Base-by-base conservation (phyloP, 2,113 vertebrate genomes). In the Phylloscopus trochiloides region DNA sequence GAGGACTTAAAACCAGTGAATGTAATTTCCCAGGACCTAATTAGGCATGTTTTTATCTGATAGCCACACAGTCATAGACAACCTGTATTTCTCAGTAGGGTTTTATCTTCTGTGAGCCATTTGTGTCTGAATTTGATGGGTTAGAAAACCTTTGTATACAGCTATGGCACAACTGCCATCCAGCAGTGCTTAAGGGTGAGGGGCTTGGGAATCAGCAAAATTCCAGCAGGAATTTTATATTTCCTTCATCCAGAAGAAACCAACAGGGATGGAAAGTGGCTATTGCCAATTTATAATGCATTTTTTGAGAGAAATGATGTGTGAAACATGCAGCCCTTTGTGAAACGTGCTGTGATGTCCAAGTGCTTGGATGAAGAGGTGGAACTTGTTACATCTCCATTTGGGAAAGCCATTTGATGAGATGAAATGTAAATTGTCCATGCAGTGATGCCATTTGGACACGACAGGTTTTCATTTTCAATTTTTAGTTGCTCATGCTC, bases 71-170 rank as follows among this genome's bases (percentile, higher is more conserved):
- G 28, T 52, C 26, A 48, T 1, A 63, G 36, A 55, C 51, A 86
- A 80, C 29, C 31, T 25, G 2, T 73, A 74, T 88, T 93, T 93
- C 74, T 95, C 78, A 58, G 67, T 66, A 73, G 82, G 26, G 4
- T 71, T 92, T 96, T 92, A 73, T 94, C 78, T 94, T 43, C 75
- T 51, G 29, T 78, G 68, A 90, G 63, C 40, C 55, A 83, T 86
- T 88, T 3, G 1, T 62, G 31, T 59, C 51, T 79, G 67, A 58
- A 86, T 86, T 57, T 43, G 34, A 36, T 42, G 47, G 38, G 25
- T 25, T 86, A 78, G 83, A 84, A 95, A 86, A 89, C 72, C 38
- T 66, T 74, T 36, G 40, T 88, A 34, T 85, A 34, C 65, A 82
- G 43, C 57, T 92, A 25, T 50, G 63, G 36, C 38, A 73, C 38